A percentile compares a stretch with the other conserved stretches of the same genome.
phyloP scores from a whole-genome alignment of 2,113 vertebrate genomes.

The Barnardius zonarius region DNA sequence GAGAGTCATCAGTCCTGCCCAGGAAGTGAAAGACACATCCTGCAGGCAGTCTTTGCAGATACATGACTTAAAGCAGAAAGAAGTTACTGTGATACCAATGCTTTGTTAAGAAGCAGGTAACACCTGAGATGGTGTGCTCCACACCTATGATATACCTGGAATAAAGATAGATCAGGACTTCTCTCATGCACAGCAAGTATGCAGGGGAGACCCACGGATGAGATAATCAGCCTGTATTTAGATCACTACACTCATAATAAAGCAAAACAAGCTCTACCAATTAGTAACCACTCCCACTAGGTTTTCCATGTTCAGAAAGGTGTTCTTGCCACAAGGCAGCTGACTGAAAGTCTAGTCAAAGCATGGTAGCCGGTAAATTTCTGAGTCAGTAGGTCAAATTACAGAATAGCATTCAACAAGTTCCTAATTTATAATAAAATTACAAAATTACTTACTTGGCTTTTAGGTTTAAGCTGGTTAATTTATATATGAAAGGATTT shows the following conservation, averaged over 20 bases:
- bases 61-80: neutral
- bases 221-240: neutral
- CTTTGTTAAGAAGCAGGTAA: neutral
- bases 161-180: neutral
- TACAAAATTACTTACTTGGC: neutral
- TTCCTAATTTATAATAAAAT: neutral
- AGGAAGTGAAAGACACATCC: neutral
- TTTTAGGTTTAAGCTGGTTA: neutral
- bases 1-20: neutral
- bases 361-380: neutral
- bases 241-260: neutral
- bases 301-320: neutral
- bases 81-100: neutral
- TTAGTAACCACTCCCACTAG: neutral
- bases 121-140: neutral
- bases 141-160: neutral
- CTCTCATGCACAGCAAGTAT: neutral
- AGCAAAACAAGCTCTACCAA: neutral
- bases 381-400: neutral
- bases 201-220: neutral
- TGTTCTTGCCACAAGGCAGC: neutral
- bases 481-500: neutral
- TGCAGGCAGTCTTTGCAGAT: neutral
- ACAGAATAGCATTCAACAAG: neutral
- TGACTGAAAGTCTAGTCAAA: neutral